These are phyloP conservation scores for Tupaia chinensis DNA, from an alignment of 2,113 vertebrate genomes.

Conservation along the genomic window DNA sequence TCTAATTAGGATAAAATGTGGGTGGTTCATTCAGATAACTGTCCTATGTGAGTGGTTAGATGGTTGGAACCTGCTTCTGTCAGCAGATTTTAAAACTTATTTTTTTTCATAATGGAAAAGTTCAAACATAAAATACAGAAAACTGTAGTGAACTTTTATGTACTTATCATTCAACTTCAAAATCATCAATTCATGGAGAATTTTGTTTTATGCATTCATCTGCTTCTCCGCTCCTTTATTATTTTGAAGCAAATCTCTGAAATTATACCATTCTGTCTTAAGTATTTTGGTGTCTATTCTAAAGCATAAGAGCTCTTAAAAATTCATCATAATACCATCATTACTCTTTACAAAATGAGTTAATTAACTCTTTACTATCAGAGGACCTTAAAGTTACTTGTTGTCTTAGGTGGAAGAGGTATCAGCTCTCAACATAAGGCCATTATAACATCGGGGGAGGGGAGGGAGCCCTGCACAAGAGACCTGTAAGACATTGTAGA, in stretches of 20 bases:
- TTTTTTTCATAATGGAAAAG: background rate
- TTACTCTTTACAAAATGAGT: background rate
- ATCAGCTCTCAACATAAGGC: background rate
- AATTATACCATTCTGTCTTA: background rate
- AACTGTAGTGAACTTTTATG: background rate
- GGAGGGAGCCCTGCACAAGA: background rate
- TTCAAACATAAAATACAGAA: background rate
- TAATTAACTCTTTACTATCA: background rate
- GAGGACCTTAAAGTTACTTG: background rate
- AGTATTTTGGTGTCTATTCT: background rate
- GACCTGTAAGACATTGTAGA: background rate
- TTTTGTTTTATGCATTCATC: background rate
- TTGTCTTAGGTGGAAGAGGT: background rate
- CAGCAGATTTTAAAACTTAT: background rate
- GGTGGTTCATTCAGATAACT: background rate
- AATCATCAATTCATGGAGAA: background rate
- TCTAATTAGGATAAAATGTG: background rate
- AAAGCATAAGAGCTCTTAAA: background rate
- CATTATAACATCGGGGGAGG: too few species aligned
- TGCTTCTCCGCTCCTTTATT: background rate
- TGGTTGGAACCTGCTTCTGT: background rate
- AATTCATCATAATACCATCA: background rate
- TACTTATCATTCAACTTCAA: background rate
- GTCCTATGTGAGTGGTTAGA: background rate
- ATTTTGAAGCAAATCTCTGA: background rate